Base-by-base conservation (phyloP, 2,888 invertebrate genomes). In the Erebia ligea region DNA sequence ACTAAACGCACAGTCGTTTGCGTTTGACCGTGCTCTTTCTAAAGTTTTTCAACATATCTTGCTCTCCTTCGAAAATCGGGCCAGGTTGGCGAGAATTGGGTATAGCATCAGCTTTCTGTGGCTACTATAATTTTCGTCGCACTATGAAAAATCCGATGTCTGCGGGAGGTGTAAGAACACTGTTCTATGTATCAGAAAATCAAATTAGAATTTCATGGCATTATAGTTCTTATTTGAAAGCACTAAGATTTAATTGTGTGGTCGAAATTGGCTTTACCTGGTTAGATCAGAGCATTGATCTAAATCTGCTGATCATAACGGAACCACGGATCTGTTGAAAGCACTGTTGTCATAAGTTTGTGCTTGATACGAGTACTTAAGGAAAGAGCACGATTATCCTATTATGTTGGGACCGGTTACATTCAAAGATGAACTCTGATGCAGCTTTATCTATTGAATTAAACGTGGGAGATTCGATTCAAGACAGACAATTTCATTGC, bases 261-360 rank as follows among this genome's bases (percentile, higher is more conserved):
- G n/a, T 25, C 54, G 42, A 68, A 56, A 66, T 21, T 13, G 59
- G 62, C 64, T 70, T 11, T 21, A 68, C 67, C 86, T 86, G 84
- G 83, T 88, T 85, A 25, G 86, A 86, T 81, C 79, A 80, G 80
- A 81, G 78, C 82, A 82, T 82, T 82, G 84, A 83, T 86, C 79
- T 81, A 82, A 86, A 85, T 86, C 83, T 73, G 77, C 73, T 80
- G 81, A 81, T 83, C 80, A 81, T 89, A 90, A 90, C 89, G 89
- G 89, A 77, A 77, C 77, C 76, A 77, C 77, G 81, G 80, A 73
- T 74, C 73, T 73, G 75, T 74, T 75, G 67, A 75, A 76, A 75
- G 74, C 71, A 78, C 78, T 80, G 79, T 76, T 70, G 68, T 63
- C 69, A 69, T 66, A 62, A 40, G 56, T 75, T 76, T 75, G 72